Evolutionary conservation across 2,888 invertebrate genomes (phyloP), one percentile per base, ranked within the genome.

Genomic region (Clepsis dumicolana): DNA sequence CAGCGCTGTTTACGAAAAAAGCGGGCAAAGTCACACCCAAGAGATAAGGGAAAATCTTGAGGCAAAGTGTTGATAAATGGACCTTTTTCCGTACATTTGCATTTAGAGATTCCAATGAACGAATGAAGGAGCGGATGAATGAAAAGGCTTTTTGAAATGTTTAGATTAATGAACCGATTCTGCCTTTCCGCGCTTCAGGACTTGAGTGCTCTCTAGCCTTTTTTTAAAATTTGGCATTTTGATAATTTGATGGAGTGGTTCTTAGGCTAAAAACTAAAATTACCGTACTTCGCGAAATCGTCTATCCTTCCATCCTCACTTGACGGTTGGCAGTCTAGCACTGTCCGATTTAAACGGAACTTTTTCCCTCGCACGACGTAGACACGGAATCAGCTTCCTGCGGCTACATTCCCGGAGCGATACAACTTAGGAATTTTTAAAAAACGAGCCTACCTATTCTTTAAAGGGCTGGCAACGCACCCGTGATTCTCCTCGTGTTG

Each of bases 61-160:
- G n/a, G 48, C 44, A 48, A 61, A 61, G 60, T 60, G 60, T 60
- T 60, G 60, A 61, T 61, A 61, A 61, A 61, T 61, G 60, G 18
- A 14, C 18, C 48, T 61, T 61, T 61, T 61, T 48, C 60, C 60
- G 44, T 61, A 61, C 60, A 61, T 61, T 61, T 61, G 60, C 60
- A 61, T 61, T 61, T 61, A 12, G 60, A 61, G 60, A 61, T 61
- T 48, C 29, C 48, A 48, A 61, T 61, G 60, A 61, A 48, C 21
- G 48, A 61, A 61, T 61, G 60, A 61, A 61, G 48, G 59, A 41
- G 16, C n/a, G 57, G 57, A 59, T 48, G 48, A 48, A 48, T 48
- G 48, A 44, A 38, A 44, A n/a, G 48, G 21, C 48, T 48, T 61
- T 61, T 61, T 61, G 44, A 48, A 48, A 48, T 61, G 60, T 61